Base-by-base conservation (phyloP, 1,140 invertebrate species). In the Heliconius hermathena region DNA sequence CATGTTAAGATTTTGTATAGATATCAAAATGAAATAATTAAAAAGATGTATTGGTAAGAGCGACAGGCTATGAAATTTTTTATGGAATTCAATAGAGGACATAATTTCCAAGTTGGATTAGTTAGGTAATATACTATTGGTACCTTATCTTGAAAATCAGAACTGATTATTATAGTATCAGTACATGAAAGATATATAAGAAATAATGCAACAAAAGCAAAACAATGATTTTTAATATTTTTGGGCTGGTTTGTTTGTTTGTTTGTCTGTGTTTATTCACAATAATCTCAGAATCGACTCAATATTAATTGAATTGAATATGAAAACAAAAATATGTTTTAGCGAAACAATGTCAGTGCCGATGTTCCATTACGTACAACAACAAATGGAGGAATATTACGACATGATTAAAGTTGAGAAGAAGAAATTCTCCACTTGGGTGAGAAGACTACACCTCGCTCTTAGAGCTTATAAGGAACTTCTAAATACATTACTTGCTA, bases 11-110 rank as follows among this genome's bases (percentile, higher is more conserved):
- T 38, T 2, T 38, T 1, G 9, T 38, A 38, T 9, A 38, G 1
- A 38, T 38, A 38, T 38, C 9, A 38, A 1, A 9, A 8, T 38
- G 38, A 38, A 38, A 38, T 9, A n/a, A n/a, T n/a, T n/a, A n/a
- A n/a, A 97, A 97, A 93, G 95, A 96, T 87, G 95, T 95, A 38
- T 91, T 98, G 66, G 94, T 95, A 18, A 94, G 97, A 74, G 95
- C 96, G 2, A 95, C 95, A 81, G 98, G 96, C 98, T 9, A 95
- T 99, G 85, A 97, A 97, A 89, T 99, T 99, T 95, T 99, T 99
- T 92, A 99, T 99, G 98, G 98, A 99, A 94, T 99, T 99, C 94
- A 99, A 99, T 96, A 96, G 99, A 83, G 95, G 96, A 87, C 96
- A 95, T 84, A 97, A 97, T 86, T 98, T 98, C 88, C 96, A 98